Conservation (phyloP, 2,888 invertebrate species). For the Charanyca ferruginea region DNA sequence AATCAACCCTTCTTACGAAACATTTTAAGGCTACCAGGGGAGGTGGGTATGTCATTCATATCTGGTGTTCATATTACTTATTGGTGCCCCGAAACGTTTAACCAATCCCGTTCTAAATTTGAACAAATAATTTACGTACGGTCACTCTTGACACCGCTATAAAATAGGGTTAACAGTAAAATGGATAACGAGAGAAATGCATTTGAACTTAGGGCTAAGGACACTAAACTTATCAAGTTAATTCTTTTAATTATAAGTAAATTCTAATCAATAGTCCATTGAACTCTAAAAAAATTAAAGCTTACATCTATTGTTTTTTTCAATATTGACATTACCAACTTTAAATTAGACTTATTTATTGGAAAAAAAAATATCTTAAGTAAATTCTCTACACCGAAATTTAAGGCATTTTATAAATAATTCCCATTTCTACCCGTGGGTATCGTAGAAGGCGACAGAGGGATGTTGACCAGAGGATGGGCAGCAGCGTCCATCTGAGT, state of each 20-base stretch:
- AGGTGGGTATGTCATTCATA: slow-evolving; percentile 66
- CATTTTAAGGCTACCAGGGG: slow-evolving; percentile 6
- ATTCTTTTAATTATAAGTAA: slow-evolving; percentile 8
- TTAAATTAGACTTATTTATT: no score
- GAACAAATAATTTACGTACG: slow-evolving; percentile 90
- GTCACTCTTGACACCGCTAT: slow-evolving; percentile 84
- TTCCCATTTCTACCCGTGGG: no score
- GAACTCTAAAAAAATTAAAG: no score
- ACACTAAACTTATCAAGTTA: slow-evolving; percentile 24
- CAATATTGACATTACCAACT: no score
- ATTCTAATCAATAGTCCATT: neutral
- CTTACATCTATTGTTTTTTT: no score
- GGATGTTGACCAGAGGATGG: no score
- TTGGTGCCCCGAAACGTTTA: slow-evolving; percentile 90
- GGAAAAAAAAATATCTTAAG: no score
- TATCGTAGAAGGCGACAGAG: no score
- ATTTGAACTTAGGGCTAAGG: slow-evolving; percentile 9
- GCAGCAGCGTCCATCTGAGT: no score
- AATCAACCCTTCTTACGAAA: slow-evolving; percentile 20
- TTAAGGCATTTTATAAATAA: no score
- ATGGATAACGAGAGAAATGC: slow-evolving; percentile 22
- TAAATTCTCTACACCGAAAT: no score
- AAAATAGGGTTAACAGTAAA: slow-evolving; percentile 74
- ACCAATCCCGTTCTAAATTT: slow-evolving; percentile 90
- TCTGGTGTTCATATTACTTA: slow-evolving; percentile 83